A percentile compares a stretch with the other conserved stretches of the same genome.
These are phyloP conservation scores for Scaptomyza tumidula DNA, from an alignment of 2,888 invertebrate genomes.

Conservation along the genomic window DNA sequence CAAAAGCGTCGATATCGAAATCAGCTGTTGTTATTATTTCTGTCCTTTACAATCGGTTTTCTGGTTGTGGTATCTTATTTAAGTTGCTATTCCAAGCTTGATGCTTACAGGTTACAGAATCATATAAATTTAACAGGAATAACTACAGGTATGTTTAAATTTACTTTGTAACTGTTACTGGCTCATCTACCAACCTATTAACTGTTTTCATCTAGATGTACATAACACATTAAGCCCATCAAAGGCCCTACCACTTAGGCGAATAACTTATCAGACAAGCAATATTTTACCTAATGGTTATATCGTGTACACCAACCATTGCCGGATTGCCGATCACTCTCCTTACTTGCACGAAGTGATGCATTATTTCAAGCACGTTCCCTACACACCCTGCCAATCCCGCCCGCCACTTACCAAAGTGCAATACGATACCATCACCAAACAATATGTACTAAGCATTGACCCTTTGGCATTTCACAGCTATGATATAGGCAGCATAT, in stretches of 20 bases:
- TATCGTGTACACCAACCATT: conserved; percentile 86
- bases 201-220: background rate
- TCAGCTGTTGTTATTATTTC: conserved; percentile 3
- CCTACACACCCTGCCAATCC: conserved; percentile 86
- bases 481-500: conserved; percentile 53
- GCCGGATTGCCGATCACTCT: conserved; percentile 87
- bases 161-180: no score
- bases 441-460: conserved; percentile 74
- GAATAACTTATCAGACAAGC: background rate
- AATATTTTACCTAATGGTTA: conserved; percentile 75
- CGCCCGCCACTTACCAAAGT: conserved; percentile 79
- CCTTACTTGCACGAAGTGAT: conserved; percentile 86
- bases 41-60: conserved; percentile 21
- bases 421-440: conserved; percentile 58
- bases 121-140: conserved; percentile 14
- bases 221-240: background rate
- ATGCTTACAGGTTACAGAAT: conserved; percentile 53
- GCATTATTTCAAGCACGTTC: conserved; percentile 85
- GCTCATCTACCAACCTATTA: background rate
- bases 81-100: conserved; percentile 24
- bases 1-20: conserved; percentile 62
- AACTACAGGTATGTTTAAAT: background rate
- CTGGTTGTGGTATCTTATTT: conserved; percentile 71
- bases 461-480: conserved; percentile 59
- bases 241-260: background rate